Conservation (phyloP, 2,113 vertebrate genomes). For the Parus major region DNA sequence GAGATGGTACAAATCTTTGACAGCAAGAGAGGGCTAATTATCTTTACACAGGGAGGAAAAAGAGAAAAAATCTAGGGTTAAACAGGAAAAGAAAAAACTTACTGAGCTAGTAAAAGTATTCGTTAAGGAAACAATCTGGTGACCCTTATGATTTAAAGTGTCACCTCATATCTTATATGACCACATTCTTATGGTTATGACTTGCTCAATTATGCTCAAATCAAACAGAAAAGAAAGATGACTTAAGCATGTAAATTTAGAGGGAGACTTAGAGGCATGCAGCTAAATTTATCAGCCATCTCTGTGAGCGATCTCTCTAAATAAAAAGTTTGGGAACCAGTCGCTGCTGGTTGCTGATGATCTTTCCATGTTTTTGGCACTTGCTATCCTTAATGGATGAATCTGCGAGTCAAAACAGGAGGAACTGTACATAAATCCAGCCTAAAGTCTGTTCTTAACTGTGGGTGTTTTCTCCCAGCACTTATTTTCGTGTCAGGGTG, state of each 20-base stretch:
- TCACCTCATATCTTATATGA: not conserved
- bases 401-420: conserved; percentile 19
- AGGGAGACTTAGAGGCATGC: conserved; percentile 45
- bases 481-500: not conserved
- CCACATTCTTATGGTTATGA: not conserved
- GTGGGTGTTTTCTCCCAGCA: not conserved
- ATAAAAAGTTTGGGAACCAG: conserved; percentile 57
- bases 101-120: not conserved
- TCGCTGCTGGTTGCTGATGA: conserved; percentile 31
- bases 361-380: conserved; percentile 48
- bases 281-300: conserved; percentile 67
- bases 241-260: conserved; percentile 66
- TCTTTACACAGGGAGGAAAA: not conserved
- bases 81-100: not conserved
- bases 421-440: not conserved
- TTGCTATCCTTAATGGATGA: not conserved
- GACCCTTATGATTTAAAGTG: not conserved
- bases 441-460: not conserved
- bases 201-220: conserved; percentile 36
- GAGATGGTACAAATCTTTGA: not conserved
- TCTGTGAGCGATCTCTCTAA: conserved; percentile 45
- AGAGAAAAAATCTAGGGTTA: not conserved
- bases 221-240: conserved; percentile 49
- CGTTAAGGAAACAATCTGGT: not conserved
- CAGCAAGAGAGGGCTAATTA: not conserved